A percentile compares a stretch with the other conserved stretches of the same genome.
These are phyloP conservation scores for Fabriciana adippe DNA, from an alignment of 2,888 invertebrate genomes.

Conservation along the genomic window DNA sequence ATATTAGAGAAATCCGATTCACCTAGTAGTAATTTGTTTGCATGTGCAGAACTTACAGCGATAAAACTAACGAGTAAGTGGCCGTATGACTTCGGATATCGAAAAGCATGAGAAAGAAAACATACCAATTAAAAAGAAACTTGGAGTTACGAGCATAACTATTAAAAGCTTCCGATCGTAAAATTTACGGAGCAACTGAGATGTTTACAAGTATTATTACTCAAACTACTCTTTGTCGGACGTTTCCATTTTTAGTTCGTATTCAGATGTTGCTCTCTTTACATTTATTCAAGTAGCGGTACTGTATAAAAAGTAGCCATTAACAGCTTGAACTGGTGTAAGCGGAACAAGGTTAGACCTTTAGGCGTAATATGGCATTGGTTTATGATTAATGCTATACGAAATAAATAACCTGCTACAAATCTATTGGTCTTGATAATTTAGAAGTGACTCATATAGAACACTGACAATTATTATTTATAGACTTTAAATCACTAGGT, in stretches of 20 bases:
- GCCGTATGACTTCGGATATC: slow-evolving; percentile 31
- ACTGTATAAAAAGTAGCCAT: slow-evolving; percentile 60
- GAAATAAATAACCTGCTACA: slow-evolving; percentile 43
- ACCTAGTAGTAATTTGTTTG: slow-evolving; percentile 35
- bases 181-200: slow-evolving; percentile 27
- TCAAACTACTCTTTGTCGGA: slow-evolving; percentile 28
- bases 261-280: slow-evolving; percentile 61
- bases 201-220: slow-evolving; percentile 33
- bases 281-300: slow-evolving; percentile 62
- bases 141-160: slow-evolving; percentile 27
- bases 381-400: slow-evolving; percentile 54
- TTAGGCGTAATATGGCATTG: slow-evolving; percentile 57
- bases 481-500: neutral
- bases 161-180: slow-evolving; percentile 35
- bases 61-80: slow-evolving; percentile 28
- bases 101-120: slow-evolving; percentile 32
- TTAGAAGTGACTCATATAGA: slow-evolving; percentile 19
- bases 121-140: slow-evolving; percentile 38
- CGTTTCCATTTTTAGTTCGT: slow-evolving; percentile 52
- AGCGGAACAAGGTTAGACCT: slow-evolving; percentile 60
- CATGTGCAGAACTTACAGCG: slow-evolving; percentile 36
- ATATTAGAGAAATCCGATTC: slow-evolving; percentile 41
- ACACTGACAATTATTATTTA: neutral
- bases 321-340: slow-evolving; percentile 58
- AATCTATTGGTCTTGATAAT: slow-evolving; percentile 28